A percentile compares a stretch with the other conserved stretches of the same genome.
These are phyloP conservation scores for Thysanoteuthis rhombus DNA, from an alignment of 2,888 invertebrate genomes.

Conservation along the genomic window DNA sequence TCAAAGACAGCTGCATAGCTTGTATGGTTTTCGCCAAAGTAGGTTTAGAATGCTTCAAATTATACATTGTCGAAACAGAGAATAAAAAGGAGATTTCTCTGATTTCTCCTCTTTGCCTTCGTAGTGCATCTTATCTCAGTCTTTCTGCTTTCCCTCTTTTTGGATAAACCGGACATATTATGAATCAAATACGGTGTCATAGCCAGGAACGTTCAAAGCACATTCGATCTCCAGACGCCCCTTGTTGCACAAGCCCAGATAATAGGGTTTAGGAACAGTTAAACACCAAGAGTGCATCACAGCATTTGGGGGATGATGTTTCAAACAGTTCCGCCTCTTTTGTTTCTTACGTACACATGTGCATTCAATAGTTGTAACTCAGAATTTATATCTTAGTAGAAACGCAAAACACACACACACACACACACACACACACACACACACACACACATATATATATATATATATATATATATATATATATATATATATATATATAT, in stretches of 20 bases:
- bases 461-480: no score
- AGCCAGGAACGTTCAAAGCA: background rate
- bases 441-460: no score
- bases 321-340: background rate
- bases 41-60: background rate
- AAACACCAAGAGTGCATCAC: background rate
- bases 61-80: background rate
- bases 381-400: background rate
- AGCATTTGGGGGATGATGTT: background rate
- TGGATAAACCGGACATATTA: background rate
- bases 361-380: background rate
- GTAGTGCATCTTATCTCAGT: background rate
- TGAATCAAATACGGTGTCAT: background rate
- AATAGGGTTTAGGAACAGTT: background rate
- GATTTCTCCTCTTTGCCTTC: background rate
- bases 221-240: background rate
- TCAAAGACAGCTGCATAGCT: background rate
- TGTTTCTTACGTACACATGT: background rate
- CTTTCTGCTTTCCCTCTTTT: background rate
- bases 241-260: background rate
- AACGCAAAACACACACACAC: background rate
- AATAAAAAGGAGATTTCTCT: background rate
- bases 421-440: no score
- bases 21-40: background rate
- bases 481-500: no score